These are phyloP conservation scores for Fregetta grallaria DNA, from an alignment of 2,113 vertebrate genomes.

Conservation along the genomic window DNA sequence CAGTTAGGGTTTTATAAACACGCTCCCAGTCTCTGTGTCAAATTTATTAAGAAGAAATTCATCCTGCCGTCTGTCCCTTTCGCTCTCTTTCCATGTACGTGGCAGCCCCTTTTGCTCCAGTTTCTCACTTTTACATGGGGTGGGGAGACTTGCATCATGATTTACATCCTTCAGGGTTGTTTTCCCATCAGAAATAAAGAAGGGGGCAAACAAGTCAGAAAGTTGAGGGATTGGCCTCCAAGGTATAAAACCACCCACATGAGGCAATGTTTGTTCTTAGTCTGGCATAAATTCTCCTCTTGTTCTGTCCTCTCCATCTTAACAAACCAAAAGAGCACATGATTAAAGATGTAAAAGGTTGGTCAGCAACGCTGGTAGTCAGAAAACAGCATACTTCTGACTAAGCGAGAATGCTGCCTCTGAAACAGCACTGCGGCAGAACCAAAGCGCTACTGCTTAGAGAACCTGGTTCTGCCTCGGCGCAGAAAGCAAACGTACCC, in stretches of 20 bases:
- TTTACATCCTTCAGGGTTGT: constrained; percentile 49
- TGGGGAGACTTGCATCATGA: constrained; percentile 21
- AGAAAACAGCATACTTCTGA: background rate
- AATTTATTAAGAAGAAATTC: constrained; percentile 62
- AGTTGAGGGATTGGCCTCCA: constrained; percentile 43
- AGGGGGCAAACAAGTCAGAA: constrained; percentile 25
- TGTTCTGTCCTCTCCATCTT: background rate
- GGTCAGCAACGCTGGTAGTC: background rate
- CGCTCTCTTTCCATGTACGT: background rate
- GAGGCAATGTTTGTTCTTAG: constrained; percentile 56
- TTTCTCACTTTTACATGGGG: background rate
- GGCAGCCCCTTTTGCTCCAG: background rate
- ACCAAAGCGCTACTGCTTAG: background rate
- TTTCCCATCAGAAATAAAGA: constrained; percentile 64
- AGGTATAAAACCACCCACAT: constrained; percentile 62
- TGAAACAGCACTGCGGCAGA: background rate
- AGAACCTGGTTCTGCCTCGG: background rate
- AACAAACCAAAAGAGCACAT: background rate
- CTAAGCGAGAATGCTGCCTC: background rate
- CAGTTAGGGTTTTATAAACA: constrained; percentile 67
- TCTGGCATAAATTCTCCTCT: constrained; percentile 48
- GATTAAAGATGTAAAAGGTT: background rate
- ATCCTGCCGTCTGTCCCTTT: background rate
- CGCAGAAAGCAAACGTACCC: background rate
- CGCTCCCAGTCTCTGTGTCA: background rate